A percentile compares a stretch with the other conserved stretches of the same genome.
These are phyloP conservation scores for cat (Felis catus) DNA, from an alignment of 2,113 vertebrate genomes.

Conservation along the genomic window F.catus_Fca126_mat1.0 CM031418.1:89431001-89431500, in stretches of 20 bases:
- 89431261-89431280: neutral
- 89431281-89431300: neutral
- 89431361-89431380: neutral
- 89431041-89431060: neutral
- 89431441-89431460: slow-evolving; percentile 4
- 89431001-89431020: neutral
- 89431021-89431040: neutral
- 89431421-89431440: neutral
- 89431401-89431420: slow-evolving; percentile 15
- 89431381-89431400: slow-evolving; percentile 47
- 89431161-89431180: neutral
- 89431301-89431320: slow-evolving; percentile 34
- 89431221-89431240: neutral
- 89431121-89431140: slow-evolving; percentile 24
- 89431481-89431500: slow-evolving; percentile 68
- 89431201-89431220: slow-evolving; percentile 42
- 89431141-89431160: slow-evolving; percentile 56
- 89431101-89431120: neutral
- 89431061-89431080: neutral
- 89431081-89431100: neutral
- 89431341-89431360: slow-evolving; percentile 33
- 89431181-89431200: slow-evolving; percentile 49
- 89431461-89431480: slow-evolving; percentile 58
- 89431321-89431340: slow-evolving; percentile 50
- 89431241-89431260: neutral